Conservation (phyloP, 2,888 invertebrate genomes). For the Papilio elwesi region DNA sequence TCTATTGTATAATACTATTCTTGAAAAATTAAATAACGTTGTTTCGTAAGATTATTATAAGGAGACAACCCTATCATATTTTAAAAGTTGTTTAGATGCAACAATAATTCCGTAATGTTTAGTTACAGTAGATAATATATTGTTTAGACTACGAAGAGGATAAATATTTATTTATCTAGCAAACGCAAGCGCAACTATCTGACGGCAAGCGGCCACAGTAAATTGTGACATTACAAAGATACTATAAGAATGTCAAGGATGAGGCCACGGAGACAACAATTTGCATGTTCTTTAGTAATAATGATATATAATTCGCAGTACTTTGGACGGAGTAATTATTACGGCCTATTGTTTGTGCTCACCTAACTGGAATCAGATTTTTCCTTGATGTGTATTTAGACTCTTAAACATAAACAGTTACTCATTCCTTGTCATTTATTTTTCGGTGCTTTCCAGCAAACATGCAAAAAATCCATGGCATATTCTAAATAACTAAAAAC, state of each 20-base stretch:
- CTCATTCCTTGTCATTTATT: too few relatives aligned
- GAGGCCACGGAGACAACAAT: constrained; percentile 52
- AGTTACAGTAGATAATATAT: constrained; percentile 12
- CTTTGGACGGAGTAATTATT: constrained; percentile 50
- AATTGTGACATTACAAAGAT: constrained; percentile 51
- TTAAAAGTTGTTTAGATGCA: constrained; percentile 20
- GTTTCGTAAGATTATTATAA: neutral
- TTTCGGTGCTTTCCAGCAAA: neutral
- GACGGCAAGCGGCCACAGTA: constrained; percentile 25
- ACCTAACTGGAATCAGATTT: constrained; percentile 17
- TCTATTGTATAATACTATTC: neutral
- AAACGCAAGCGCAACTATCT: constrained; percentile 29
- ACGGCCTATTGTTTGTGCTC: constrained; percentile 51
- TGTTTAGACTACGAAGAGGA: constrained; percentile 18
- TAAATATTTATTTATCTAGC: constrained; percentile 22
- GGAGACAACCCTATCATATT: constrained; percentile 2
- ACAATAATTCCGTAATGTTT: constrained; percentile 24
- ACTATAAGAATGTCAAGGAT: constrained; percentile 73
- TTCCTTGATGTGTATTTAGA: neutral
- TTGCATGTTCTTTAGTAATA: constrained; percentile 65
- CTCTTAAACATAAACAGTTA: neutral
- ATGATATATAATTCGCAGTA: constrained; percentile 53
- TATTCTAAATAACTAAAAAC: too few relatives aligned
- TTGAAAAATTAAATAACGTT: neutral
- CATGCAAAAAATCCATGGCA: too few relatives aligned